These are phyloP conservation scores for Aporrectodea caliginosa DNA, from an alignment of 1,140 invertebrate species.

Conservation along the genomic window DNA sequence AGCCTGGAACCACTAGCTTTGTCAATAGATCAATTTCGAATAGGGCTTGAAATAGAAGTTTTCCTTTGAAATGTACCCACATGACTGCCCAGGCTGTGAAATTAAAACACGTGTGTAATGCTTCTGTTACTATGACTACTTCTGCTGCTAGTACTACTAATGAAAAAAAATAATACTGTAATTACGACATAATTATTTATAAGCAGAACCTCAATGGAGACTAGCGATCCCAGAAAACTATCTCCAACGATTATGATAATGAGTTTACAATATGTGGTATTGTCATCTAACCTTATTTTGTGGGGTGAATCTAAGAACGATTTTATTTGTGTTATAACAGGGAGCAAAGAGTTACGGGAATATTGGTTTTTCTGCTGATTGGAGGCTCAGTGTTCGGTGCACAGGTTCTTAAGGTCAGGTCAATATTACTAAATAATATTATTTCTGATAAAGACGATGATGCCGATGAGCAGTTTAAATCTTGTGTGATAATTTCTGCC, in stretches of 20 bases:
- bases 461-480: background rate
- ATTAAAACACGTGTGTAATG: too few species aligned
- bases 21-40: too few species aligned
- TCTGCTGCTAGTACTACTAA: too few species aligned
- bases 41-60: too few species aligned
- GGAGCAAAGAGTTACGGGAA: conserved; percentile 12
- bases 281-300: conserved; percentile 19
- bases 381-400: background rate
- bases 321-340: background rate
- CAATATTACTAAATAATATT: background rate
- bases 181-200: too few species aligned
- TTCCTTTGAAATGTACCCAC: too few species aligned
- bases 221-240: too few species aligned
- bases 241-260: background rate
- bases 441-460: background rate
- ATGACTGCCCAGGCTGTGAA: too few species aligned
- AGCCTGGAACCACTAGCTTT: too few species aligned
- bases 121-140: too few species aligned
- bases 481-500: background rate
- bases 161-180: too few species aligned
- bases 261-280: background rate
- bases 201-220: too few species aligned
- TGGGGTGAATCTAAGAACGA: background rate
- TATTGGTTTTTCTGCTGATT: background rate
- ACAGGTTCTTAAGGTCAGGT: background rate